Base-by-base conservation (phyloP, 1,140 invertebrate species). In the Cepaea nemoralis region DNA sequence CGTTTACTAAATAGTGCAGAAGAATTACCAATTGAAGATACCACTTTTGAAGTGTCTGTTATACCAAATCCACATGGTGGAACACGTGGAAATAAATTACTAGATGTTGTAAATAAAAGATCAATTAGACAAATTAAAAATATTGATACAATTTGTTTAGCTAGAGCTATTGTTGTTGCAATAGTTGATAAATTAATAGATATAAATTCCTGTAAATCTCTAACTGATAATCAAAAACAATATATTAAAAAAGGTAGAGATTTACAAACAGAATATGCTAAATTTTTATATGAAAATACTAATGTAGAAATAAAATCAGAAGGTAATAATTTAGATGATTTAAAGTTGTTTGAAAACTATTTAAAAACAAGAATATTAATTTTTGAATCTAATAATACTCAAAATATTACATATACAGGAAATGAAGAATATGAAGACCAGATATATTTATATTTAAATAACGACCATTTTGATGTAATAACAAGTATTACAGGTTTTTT, bases 341-440 rank as follows among this genome's bases (percentile, higher is more conserved):
- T n/a, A 55, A 22, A 55, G n/a, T 14, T 55, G 6, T 55, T 55
- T 55, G 50, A 55, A 55, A 55, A 55, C 6, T 55, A 6, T 55
- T 55, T 55, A 55, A 55, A 55, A 55, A 55, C 24, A 55, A 55
- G 50, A 55, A 55, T 55, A 55, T 22, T 55, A 55, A 55, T 55
- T 14, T 55, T 55, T 55, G n/a, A 2, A 5, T 55, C 50, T 55
- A 55, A 55, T 55, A 55, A 55, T 55, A 55, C 22, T n/a, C 5
- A 55, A 22, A 6, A n/a, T 55, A 22, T 55, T 22, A 22, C n/a
- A 14, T 55, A 55, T 55, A 55, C 14, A 55, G 50, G 50, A 55
- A 55, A 55, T 22, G 22, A 55, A 55, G n/a, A 55, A 55, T 55
- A 55, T 55, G 50, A 55, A 55, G 14, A 55, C 24, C 50, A 55